phyloP scores from a whole-genome alignment of 2,797 vertebrate species.

The Acestrorhynchus altus region DNA sequence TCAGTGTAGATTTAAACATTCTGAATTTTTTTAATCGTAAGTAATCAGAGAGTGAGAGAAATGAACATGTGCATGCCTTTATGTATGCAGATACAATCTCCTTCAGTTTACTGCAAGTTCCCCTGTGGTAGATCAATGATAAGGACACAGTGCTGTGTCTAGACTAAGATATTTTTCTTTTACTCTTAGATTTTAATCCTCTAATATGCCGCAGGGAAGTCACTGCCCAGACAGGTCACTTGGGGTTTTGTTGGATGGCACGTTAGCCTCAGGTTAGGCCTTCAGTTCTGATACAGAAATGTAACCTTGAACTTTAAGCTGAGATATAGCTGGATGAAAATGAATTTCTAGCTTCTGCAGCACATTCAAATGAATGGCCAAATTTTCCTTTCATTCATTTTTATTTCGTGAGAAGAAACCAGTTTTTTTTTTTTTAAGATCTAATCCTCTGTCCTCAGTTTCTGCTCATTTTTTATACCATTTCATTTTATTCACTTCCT shows the following conservation, averaged over 20 bases:
- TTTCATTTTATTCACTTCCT: slow-evolving; percentile 52
- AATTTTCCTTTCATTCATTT: slow-evolving; percentile 26
- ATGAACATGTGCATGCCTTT: slow-evolving; percentile 10
- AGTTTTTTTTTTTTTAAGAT: slow-evolving; percentile 44
- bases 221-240: slow-evolving; percentile 35
- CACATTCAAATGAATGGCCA: slow-evolving; percentile 46
- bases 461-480: slow-evolving; percentile 18
- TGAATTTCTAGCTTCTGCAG: slow-evolving; percentile 41
- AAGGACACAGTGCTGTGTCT: slow-evolving; percentile 46
- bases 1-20: neutral
- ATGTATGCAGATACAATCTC: slow-evolving; percentile 31
- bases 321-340: slow-evolving; percentile 30
- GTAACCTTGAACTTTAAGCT: slow-evolving; percentile 53
- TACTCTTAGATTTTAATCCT: slow-evolving; percentile 54
- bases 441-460: slow-evolving; percentile 41
- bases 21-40: neutral
- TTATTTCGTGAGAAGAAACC: slow-evolving; percentile 42
- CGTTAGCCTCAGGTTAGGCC: slow-evolving; percentile 47
- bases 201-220: slow-evolving; percentile 40
- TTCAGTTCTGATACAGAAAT: slow-evolving; percentile 42
- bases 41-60: neutral
- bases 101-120: slow-evolving; percentile 25
- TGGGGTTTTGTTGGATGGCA: slow-evolving; percentile 27
- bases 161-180: slow-evolving; percentile 45
- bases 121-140: slow-evolving; percentile 52